Evolutionary conservation across 2,797 vertebrate species (phyloP), one percentile per base, ranked within the genome.

Genomic region (Myotis vivesi): DNA sequence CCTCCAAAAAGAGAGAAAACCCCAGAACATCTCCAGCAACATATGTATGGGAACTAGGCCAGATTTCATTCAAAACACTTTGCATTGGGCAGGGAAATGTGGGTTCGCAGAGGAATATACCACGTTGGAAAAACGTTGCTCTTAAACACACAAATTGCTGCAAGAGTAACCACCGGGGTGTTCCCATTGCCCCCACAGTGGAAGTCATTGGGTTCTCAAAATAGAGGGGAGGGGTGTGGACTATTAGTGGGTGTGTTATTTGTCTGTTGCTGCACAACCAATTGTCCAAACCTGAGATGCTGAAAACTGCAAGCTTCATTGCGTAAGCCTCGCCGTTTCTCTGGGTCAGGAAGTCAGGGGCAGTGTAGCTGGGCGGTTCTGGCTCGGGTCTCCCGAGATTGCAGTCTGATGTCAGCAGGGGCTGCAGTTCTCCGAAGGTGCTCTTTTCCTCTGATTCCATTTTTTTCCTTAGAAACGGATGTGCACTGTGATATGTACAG

Each of bases 391-490:
- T 69, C 28, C 51, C 9, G 30, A 68, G 57, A n/a, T 2, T 75
- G 57, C 1, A 23, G 36, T 79, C 53, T 11, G 36, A 41, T n/a
- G 36, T 53, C 46, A 51, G 51, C 30, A 0, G 6, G 59, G 44
- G 30, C 53, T 59, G 3, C 19, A 10, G 36, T n/a, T 20, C 5
- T 30, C 41, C 25, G 55, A 33, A 80, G 44, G 8, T 62, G 44
- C 41, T 51, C 33, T 41, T 79, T 80, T 77, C 41, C 51, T 89
- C 16, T 44, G 23, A 73, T 72, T 25, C 28, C 12, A 28, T 81
- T 13, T 73, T 85, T 77, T 64, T 22, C 16, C 53, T 73, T 85
- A 57, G 93, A 92, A 89, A 53, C 90, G 55, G 81, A 93, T 94
- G 94, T 92, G 69, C 15, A 10, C 55, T 76, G 12, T 64, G 33